phyloP scores from a whole-genome alignment of 2,113 vertebrate species.

The Xyrauchen texanus region DNA sequence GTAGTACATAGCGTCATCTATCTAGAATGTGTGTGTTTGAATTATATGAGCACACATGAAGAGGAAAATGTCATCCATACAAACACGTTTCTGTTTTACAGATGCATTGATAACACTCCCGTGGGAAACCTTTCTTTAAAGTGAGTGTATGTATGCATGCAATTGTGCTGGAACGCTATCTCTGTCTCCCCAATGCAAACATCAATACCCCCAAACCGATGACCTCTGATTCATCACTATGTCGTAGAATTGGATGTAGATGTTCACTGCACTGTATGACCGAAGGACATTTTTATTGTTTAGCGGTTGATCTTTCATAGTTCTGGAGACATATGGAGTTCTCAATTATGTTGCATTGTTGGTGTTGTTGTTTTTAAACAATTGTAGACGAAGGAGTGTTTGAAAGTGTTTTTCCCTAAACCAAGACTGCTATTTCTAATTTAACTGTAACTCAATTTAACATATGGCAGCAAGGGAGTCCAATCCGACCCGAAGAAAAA shows the following conservation, averaged over 20 bases:
- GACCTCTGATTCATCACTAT: constrained; percentile 26
- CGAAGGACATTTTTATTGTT: neutral
- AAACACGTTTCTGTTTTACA: neutral
- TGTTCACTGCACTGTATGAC: neutral
- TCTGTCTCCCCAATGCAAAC: constrained; percentile 7
- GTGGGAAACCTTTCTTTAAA: constrained; percentile 11
- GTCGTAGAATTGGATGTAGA: neutral
- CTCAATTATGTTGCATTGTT: too few relatives aligned
- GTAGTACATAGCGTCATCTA: constrained; percentile 37
- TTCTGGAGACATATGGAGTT: too few relatives aligned
- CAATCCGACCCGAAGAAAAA: too few relatives aligned
- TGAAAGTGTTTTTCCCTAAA: too few relatives aligned
- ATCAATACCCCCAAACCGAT: constrained; percentile 3
- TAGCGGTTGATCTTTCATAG: neutral
- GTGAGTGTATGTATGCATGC: neutral
- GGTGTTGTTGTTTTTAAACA: too few relatives aligned
- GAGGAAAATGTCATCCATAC: constrained; percentile 8
- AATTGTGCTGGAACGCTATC: constrained; percentile 12
- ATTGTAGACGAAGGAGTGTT: too few relatives aligned
- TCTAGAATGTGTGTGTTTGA: constrained; percentile 42
- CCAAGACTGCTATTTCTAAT: too few relatives aligned
- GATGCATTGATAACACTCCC: constrained; percentile 23
- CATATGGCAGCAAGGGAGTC: too few relatives aligned
- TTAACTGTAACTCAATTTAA: too few relatives aligned
- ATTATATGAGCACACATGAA: neutral